Base-by-base conservation (phyloP, 2,113 vertebrate species). In the Muntiacus muntjak region DNA sequence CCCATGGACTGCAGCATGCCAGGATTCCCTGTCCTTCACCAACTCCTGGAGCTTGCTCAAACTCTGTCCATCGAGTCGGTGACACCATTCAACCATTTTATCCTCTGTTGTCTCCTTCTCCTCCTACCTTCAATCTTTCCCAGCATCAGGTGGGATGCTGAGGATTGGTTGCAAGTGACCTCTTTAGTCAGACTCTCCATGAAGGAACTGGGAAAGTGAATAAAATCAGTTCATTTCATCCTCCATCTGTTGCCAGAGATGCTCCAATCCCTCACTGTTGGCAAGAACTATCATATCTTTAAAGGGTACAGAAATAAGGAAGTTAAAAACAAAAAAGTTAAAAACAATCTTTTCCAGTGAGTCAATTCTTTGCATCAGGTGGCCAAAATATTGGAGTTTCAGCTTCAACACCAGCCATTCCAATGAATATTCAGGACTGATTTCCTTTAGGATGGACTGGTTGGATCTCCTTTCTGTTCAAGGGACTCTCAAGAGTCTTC, bases 11-110 rank as follows among this genome's bases (percentile, higher is more conserved):
- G 67, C 67, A 71, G 19, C 67, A 71, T 36, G n/a, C n/a, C 67
- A 71, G n/a, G 19, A 36, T 71, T 71, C 67, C 19, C 19, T 23
- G 67, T 71, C 19, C 67, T 71, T 71, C n/a, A 67, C 17, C 64
- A 71, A 71, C 19, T 21, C 64, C 64, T 1, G 16, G 33, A 36
- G n/a, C n/a, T 36, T 67, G n/a, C 17, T 21, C 8, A 0, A 67
- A 67, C 64, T 67, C 64, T 36, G 64, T 67, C 33, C 64, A 71
- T 36, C 1, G 0, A 71, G n/a, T 11, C 0, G 7, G 67, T 71
- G 67, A 71, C 19, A 12, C 10, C 67, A 40, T 5, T 21, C n/a
- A 40, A 71, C 19, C 67, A 71, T 71, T 36, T 40, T 40, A 71
- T 40, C 19, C n/a, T 71, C 67, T 40, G 67, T 71, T 2, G 2